A percentile compares a stretch with the other conserved stretches of the same genome.
Evolutionary conservation across 1,140 invertebrate species (phyloP).

Genomic region (Thrips palmi): DNA sequence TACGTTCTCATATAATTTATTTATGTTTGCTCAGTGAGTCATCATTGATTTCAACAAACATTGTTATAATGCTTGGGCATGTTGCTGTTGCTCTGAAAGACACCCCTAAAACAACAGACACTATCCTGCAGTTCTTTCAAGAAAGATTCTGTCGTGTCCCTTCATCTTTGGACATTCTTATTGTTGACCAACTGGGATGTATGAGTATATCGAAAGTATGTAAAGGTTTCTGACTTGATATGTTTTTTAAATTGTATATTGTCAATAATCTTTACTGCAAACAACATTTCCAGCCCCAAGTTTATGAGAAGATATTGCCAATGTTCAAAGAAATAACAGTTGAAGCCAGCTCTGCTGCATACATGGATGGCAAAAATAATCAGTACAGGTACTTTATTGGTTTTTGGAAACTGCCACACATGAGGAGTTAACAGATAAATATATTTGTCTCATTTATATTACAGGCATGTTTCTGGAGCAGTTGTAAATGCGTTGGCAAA

Average conservation of each 20-base stretch:
- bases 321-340: constrained; percentile 93
- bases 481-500: constrained; percentile 89
- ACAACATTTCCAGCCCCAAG: constrained; percentile 28
- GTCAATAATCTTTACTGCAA: background rate
- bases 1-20: constrained; percentile 12
- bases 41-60: constrained; percentile 83
- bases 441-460: constrained; percentile 14
- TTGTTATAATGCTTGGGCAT: constrained; percentile 92
- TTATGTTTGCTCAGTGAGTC: constrained; percentile 66
- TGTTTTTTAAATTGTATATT: constrained; percentile 4
- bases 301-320: constrained; percentile 92
- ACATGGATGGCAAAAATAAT: constrained; percentile 53
- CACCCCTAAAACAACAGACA: constrained; percentile 78
- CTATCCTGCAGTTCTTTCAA: constrained; percentile 93
- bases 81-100: constrained; percentile 88
- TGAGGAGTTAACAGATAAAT: too few species aligned
- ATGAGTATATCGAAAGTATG: constrained; percentile 79
- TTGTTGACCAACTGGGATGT: constrained; percentile 92
- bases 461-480: constrained; percentile 76
- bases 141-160: constrained; percentile 82
- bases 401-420: too few species aligned
- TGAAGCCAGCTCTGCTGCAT: constrained; percentile 78
- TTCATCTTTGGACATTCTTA: constrained; percentile 75
- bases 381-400: constrained; percentile 42
- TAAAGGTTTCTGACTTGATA: background rate